Evolutionary conservation across 2,888 invertebrate species (phyloP).

Genomic region (Camponotus fellah): DNA sequence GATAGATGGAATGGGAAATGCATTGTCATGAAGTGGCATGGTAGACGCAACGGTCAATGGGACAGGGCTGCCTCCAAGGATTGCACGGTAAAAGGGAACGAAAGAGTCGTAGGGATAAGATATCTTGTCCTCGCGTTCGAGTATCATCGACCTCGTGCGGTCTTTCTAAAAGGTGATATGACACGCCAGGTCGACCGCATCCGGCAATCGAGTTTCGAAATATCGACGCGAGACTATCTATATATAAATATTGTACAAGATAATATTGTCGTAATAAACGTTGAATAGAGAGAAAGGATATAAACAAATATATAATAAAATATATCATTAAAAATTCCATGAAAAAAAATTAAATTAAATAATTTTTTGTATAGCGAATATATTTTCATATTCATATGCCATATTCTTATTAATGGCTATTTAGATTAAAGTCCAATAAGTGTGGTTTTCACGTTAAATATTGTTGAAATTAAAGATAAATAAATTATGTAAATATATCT

Average conservation of each 20-base stretch:
- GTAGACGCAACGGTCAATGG: conserved; percentile 67
- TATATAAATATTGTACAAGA: not conserved
- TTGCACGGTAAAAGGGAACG: conserved; percentile 57
- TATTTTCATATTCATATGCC: not conserved
- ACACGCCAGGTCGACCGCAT: conserved; percentile 72
- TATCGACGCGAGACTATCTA: not conserved
- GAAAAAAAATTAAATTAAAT: not conserved
- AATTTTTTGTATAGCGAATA: not conserved
- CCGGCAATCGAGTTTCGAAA: conserved; percentile 58
- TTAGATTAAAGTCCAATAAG: not conserved
- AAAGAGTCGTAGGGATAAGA: conserved; percentile 74
- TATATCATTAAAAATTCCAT: not conserved
- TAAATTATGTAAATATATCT: not conserved
- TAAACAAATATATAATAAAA: not conserved
- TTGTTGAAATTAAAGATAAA: conserved; percentile 3
- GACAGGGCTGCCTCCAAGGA: conserved; percentile 59
- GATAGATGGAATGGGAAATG: conserved; percentile 73
- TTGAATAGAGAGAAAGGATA: not conserved
- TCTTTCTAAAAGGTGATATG: conserved; percentile 80
- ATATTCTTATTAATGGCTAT: not conserved
- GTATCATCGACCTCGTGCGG: conserved; percentile 80
- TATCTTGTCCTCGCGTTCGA: conserved; percentile 78
- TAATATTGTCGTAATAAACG: not conserved
- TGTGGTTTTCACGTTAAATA: not conserved
- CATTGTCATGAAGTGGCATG: conserved; percentile 80